A percentile compares a stretch with the other conserved stretches of the same genome.
phyloP scores from a whole-genome alignment of 2,797 vertebrate species.

The Pseudomugil tenellus region DNA sequence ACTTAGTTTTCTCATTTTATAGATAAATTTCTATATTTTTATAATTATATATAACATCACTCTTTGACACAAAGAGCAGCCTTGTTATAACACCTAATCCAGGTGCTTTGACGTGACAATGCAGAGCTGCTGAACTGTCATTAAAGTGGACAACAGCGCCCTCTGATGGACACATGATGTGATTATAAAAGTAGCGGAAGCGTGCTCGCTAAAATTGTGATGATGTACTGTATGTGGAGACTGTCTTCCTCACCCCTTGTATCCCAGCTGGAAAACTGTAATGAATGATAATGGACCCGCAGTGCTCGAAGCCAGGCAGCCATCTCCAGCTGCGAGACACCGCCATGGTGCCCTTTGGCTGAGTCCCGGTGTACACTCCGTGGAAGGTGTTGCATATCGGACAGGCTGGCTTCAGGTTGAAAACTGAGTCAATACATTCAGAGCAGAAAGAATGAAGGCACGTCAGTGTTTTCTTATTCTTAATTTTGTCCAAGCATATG shows the following conservation, averaged over 20 bases:
- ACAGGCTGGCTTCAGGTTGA: slow-evolving; percentile 83
- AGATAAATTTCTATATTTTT: background rate
- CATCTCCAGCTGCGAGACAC: slow-evolving; percentile 74
- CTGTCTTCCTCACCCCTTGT: slow-evolving; percentile 83
- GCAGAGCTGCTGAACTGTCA: too few relatives aligned
- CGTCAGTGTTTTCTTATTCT: slow-evolving; percentile 79
- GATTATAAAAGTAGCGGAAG: too few relatives aligned
- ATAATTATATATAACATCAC: background rate
- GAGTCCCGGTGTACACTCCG: slow-evolving; percentile 83
- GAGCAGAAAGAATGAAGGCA: slow-evolving; percentile 87
- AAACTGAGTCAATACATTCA: slow-evolving; percentile 82
- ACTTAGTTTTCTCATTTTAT: too few relatives aligned
- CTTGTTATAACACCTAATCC: slow-evolving; percentile 19
- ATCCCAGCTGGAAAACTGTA: slow-evolving; percentile 85
- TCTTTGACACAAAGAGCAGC: background rate
- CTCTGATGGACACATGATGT: slow-evolving; percentile 22
- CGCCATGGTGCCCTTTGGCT: slow-evolving; percentile 85
- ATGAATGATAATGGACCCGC: slow-evolving; percentile 81
- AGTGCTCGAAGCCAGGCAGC: slow-evolving; percentile 84
- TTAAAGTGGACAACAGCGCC: slow-evolving; percentile 1
- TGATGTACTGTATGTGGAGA: background rate
- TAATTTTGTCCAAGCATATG: slow-evolving; percentile 81
- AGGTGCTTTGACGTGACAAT: background rate
- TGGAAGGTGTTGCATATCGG: slow-evolving; percentile 86
- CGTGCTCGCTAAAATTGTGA: too few relatives aligned